Percentiles rank a stretch among this genome's conserved stretches.
These are phyloP conservation scores for Allophyes oxyacanthae DNA, from an alignment of 2,888 invertebrate species.

Conservation along the genomic window DNA sequence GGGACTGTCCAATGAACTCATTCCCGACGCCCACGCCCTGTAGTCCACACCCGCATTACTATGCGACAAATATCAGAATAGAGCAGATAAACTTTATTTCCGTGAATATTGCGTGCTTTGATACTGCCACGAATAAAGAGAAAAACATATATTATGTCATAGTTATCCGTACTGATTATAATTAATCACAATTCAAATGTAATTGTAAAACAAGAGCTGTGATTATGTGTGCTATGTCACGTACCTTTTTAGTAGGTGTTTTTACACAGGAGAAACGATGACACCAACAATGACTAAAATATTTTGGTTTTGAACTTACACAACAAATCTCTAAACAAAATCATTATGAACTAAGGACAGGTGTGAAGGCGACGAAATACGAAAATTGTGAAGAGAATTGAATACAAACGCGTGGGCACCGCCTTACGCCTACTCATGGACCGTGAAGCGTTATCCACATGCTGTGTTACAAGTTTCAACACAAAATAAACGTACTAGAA, in stretches of 20 bases:
- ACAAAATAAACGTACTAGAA: constrained; percentile 44
- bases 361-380: constrained; percentile 58
- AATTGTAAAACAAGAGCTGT: constrained; percentile 10
- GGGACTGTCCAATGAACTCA: constrained; percentile 81
- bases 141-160: constrained; percentile 26
- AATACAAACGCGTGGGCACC: constrained; percentile 63
- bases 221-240: constrained; percentile 23
- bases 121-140: constrained; percentile 34
- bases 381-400: constrained; percentile 50
- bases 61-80: constrained; percentile 67
- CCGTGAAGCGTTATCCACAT: constrained; percentile 58
- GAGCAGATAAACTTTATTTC: constrained; percentile 56
- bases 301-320: constrained; percentile 13
- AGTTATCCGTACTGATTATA: constrained; percentile 21
- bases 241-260: constrained; percentile 11
- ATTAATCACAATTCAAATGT: constrained; percentile 19
- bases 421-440: constrained; percentile 64
- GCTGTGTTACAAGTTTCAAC: constrained; percentile 35
- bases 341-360: constrained; percentile 48
- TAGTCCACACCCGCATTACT: constrained; percentile 62
- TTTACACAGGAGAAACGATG: constrained; percentile 16
- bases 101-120: constrained; percentile 40
- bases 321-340: constrained; percentile 11
- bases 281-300: constrained; percentile 16
- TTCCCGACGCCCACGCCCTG: constrained; percentile 73